Evolutionary conservation across 2,797 vertebrate genomes (phyloP).

Genomic region (Nannoperca obscura): DNA sequence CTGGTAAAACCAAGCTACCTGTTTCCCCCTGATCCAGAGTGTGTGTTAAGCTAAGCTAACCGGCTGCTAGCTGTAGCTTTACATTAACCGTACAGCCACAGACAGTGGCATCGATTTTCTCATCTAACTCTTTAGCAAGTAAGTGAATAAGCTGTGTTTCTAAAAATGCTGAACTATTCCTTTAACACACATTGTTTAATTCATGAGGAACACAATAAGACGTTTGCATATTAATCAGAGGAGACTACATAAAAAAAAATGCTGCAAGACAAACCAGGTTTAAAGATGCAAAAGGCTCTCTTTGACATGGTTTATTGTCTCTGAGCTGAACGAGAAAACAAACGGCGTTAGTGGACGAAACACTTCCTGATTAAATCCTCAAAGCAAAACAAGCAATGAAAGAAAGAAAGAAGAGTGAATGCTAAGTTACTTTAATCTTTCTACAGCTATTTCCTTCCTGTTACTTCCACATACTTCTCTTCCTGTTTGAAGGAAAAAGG

Average conservation of each 20-base stretch:
- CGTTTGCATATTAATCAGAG: conserved; percentile 8
- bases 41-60: neutral
- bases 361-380: conserved; percentile 38
- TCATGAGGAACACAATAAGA: conserved; percentile 14
- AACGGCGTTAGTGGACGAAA: conserved; percentile 20
- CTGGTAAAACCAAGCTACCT: neutral
- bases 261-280: conserved; percentile 25
- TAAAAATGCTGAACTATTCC: neutral
- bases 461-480: neutral
- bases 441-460: neutral
- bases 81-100: neutral
- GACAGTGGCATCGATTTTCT: neutral
- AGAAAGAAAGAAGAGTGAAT: conserved; percentile 12
- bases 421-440: conserved; percentile 30
- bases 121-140: neutral
- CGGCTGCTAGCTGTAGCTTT: neutral
- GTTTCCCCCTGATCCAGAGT: neutral
- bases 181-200: conserved; percentile 16
- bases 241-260: neutral
- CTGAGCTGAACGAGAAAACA: conserved; percentile 29
- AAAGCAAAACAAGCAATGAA: conserved; percentile 17
- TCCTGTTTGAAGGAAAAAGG: neutral
- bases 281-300: conserved; percentile 14
- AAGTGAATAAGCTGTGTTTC: neutral
- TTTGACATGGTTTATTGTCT: conserved; percentile 33